These are phyloP conservation scores for Autographa pulchrina DNA, from an alignment of 2,888 invertebrate genomes.

Conservation along the genomic window DNA sequence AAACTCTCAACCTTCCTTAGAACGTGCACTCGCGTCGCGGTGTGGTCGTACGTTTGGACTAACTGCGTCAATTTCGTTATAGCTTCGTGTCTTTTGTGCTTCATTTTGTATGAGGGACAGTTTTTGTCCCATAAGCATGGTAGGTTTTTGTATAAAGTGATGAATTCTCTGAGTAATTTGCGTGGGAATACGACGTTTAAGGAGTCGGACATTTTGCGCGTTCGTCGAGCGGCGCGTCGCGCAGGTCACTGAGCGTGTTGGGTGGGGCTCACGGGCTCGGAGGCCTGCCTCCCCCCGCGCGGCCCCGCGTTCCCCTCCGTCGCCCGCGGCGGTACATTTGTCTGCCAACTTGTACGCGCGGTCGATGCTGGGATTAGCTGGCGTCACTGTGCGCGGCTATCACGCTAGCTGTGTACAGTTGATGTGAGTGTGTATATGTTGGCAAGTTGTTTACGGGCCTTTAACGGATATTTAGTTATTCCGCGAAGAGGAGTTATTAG, in stretches of 20 bases:
- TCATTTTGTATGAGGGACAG: conserved; percentile 74
- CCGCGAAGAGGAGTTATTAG: too few species aligned
- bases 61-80: conserved; percentile 76
- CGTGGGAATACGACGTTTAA: conserved; percentile 76
- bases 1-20: conserved; percentile 84
- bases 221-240: conserved; percentile 78
- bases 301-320: conserved; percentile 17
- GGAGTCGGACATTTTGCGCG: conserved; percentile 69
- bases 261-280: conserved; percentile 44
- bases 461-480: neutral
- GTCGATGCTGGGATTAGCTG: conserved; percentile 39
- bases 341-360: conserved; percentile 45
- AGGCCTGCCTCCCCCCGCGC: conserved; percentile 20
- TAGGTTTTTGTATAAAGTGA: conserved; percentile 73
- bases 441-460: neutral
- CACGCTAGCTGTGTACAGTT: neutral
- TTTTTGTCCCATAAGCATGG: conserved; percentile 80
- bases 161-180: conserved; percentile 76
- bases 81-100: conserved; percentile 76
- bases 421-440: neutral
- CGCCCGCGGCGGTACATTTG: conserved; percentile 31
- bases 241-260: conserved; percentile 77
- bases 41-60: conserved; percentile 77
- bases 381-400: conserved; percentile 9
- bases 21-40: conserved; percentile 80